A percentile compares a stretch with the other conserved stretches of the same genome.
These are phyloP conservation scores for Parauchenoglanis ngamensis DNA, from an alignment of 2,797 vertebrate species.

Conservation along the genomic window DNA sequence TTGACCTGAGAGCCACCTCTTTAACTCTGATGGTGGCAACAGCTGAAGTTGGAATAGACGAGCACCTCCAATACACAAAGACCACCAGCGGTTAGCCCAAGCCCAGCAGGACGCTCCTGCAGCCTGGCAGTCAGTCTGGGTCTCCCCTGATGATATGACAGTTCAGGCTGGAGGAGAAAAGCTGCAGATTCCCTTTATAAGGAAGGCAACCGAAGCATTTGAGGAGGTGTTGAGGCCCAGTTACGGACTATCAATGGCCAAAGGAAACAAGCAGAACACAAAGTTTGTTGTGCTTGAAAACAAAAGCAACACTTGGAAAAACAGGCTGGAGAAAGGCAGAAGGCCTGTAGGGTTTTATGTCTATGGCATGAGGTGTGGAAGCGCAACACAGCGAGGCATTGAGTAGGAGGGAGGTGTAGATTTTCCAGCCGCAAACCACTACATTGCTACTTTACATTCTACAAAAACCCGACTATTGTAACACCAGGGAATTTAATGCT, in stretches of 20 bases:
- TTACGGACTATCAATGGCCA: constrained; percentile 67
- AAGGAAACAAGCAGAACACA: constrained; percentile 76
- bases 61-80: constrained; percentile 16
- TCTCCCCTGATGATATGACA: constrained; percentile 45
- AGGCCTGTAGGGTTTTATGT: constrained; percentile 66
- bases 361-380: constrained; percentile 65
- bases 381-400: constrained; percentile 23
- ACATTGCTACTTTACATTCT: constrained; percentile 63
- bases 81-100: constrained; percentile 53
- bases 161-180: constrained; percentile 44
- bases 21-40: constrained; percentile 38
- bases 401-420: constrained; percentile 59
- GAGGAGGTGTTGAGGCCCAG: constrained; percentile 62
- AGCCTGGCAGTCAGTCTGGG: constrained; percentile 36
- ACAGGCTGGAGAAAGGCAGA: constrained; percentile 67
- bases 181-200: constrained; percentile 65
- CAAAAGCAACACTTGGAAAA: constrained; percentile 76
- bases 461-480: constrained; percentile 54
- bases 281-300: constrained; percentile 80
- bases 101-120: constrained; percentile 57
- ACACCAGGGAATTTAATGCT: constrained; percentile 58
- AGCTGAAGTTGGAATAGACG: constrained; percentile 28
- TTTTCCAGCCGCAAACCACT: constrained; percentile 65
- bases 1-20: constrained; percentile 23
- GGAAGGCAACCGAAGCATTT: constrained; percentile 69